These are phyloP conservation scores for Lepilemur septentrionalis DNA, from an alignment of 2,797 vertebrate species.

Conservation along the genomic window DNA sequence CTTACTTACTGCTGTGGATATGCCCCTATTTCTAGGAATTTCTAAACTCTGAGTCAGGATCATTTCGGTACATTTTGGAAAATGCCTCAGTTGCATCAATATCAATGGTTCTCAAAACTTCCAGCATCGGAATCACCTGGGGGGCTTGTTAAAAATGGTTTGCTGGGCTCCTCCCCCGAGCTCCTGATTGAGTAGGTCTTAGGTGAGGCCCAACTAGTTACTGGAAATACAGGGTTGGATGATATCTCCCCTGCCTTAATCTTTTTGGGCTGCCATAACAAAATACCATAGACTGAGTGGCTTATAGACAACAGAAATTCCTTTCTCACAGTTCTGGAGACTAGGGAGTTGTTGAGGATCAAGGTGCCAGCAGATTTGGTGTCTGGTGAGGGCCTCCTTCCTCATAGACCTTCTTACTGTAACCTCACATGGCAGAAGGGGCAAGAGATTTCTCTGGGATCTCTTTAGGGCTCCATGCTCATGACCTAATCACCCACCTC, in stretches of 20 bases:
- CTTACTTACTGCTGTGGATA: neutral
- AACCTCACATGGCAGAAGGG: neutral
- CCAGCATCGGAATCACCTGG: neutral
- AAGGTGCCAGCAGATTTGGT: neutral
- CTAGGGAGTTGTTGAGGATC: neutral
- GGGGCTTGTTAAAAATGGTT: neutral
- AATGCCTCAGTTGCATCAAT: neutral
- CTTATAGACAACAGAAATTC: neutral
- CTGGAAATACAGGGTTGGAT: neutral
- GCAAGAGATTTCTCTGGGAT: neutral
- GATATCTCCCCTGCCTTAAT: neutral
- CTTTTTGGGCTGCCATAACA: neutral
- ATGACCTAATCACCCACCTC: neutral
- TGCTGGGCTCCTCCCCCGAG: neutral
- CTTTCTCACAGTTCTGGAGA: neutral
- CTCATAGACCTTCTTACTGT: neutral
- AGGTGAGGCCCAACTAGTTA: neutral
- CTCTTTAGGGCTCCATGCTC: neutral
- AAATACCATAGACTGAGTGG: neutral
- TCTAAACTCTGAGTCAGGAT: neutral
- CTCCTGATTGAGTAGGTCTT: neutral
- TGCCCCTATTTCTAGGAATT: neutral
- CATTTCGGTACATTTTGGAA: neutral
- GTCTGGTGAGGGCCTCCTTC: neutral
- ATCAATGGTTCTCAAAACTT: neutral